Conservation (phyloP, 2,888 invertebrate species). For the Mayetiola destructor region DNA sequence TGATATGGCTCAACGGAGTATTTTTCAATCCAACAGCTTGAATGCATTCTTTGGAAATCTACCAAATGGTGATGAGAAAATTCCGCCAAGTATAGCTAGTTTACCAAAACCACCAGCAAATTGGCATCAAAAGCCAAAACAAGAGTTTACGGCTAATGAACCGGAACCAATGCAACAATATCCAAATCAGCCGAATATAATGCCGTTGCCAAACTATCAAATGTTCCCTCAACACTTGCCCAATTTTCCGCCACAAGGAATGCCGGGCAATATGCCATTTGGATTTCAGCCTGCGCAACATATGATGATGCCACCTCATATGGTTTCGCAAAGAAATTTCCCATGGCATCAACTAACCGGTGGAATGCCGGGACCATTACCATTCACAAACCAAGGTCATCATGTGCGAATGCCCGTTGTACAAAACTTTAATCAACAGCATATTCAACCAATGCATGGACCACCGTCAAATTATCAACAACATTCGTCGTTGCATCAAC, state of each 20-base stretch:
- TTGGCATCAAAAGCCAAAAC: conserved; percentile 1
- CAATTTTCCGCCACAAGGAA: neutral
- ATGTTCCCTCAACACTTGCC: neutral
- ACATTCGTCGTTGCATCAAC: neutral
- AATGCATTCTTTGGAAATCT: neutral
- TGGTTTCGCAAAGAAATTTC: neutral
- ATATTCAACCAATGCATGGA: neutral
- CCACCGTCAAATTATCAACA: neutral
- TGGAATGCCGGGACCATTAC: neutral
- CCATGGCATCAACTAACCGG: neutral
- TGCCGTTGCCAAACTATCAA: too few relatives aligned
- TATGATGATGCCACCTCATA: neutral
- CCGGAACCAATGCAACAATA: neutral
- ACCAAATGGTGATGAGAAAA: neutral
- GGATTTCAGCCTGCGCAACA: neutral
- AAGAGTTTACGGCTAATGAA: neutral
- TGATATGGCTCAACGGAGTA: too few relatives aligned
- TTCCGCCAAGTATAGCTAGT: conserved; percentile 17
- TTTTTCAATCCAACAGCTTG: neutral
- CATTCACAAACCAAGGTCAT: neutral
- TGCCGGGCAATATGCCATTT: neutral
- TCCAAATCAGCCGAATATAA: neutral
- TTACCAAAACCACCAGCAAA: conserved; percentile 10
- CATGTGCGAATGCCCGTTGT: neutral
- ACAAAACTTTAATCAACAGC: neutral